Evolutionary conservation across 2,113 vertebrate species (phyloP).

Genomic region (Spilogale gracilis): DNA sequence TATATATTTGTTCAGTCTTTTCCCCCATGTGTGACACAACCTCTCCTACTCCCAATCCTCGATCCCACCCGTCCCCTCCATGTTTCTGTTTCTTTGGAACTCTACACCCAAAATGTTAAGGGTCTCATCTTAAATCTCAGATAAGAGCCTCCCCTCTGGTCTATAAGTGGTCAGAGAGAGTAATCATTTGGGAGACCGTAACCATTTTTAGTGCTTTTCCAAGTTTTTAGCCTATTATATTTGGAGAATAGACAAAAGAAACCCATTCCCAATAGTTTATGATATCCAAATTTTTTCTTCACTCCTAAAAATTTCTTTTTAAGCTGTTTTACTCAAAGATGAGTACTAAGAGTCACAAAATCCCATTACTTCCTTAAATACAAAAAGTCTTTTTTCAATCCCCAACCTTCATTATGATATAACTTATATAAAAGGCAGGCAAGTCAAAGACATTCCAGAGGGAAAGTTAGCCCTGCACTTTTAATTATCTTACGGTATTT

Average conservation of each 20-base stretch:
- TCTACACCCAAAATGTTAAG: not conserved
- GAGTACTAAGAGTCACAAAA: slow-evolving; percentile 39
- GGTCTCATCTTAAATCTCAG: not conserved
- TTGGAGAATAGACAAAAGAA: slow-evolving; percentile 3
- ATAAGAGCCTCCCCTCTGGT: not conserved
- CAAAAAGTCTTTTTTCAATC: slow-evolving; percentile 58
- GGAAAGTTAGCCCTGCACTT: slow-evolving; percentile 65
- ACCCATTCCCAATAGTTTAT: not conserved
- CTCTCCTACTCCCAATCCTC: not conserved
- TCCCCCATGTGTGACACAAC: not conserved
- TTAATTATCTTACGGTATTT: slow-evolving; percentile 81
- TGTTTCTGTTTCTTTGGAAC: slow-evolving; percentile 9
- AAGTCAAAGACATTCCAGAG: slow-evolving; percentile 73
- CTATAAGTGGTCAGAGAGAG: not conserved
- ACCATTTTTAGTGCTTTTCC: slow-evolving; percentile 36
- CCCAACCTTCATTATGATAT: slow-evolving; percentile 49
- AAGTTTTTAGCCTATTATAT: slow-evolving; percentile 35
- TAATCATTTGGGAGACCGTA: not conserved
- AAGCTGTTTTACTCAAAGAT: slow-evolving; percentile 49
- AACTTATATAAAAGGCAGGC: slow-evolving; percentile 66
- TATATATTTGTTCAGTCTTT: not conserved
- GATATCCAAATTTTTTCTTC: not conserved
- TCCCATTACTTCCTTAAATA: slow-evolving; percentile 43
- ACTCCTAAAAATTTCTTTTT: not conserved
- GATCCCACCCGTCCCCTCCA: not conserved